Base-by-base conservation (phyloP, 1,140 invertebrate species). In the Penaeus indicus region DNA sequence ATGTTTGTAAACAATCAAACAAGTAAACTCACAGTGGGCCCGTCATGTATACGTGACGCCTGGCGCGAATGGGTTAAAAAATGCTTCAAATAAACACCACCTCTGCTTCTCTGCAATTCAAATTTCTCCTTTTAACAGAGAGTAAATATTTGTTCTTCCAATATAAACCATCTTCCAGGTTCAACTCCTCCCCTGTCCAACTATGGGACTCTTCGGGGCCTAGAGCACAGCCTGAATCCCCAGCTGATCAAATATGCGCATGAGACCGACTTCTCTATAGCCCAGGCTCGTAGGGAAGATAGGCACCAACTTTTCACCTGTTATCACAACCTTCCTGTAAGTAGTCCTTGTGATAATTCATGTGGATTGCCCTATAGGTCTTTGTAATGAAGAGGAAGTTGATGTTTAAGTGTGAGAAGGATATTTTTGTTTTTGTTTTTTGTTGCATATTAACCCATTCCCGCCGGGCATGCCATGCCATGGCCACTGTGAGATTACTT, bases 191-290 rank as follows among this genome's bases (percentile, higher is more conserved):
- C 87, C 0, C 87, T 79, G 7, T 87, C 84, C 27, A 89, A 90
- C 47, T 90, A 90, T 69, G 96, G 97, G 11, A 97, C 97, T 1
- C 92, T 97, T 0, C 96, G 97, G 92, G 96, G 96, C 1, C 93
- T 98, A 47, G 97, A 98, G 91, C 96, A 97, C 91, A 97, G 96
- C 91, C 96, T 97, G 95, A 97, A 98, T 93, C 97, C 97, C 8
- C 96, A 97, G 92, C 93, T 98, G 60, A 96, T 97, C 91, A 96
- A 96, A 92, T 98, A 98, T 92, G 96, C 97, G 1, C 94, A 96
- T 78, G 97, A 98, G 94, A 98, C 97, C 0, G 97, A 98, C 92
- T 95, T 95, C 47, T 96, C 96, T 47, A 97, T 98, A 90, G 95
- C 96, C 38, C 94, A 95, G 86, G 95, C 96, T 1, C 94, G 97